Base-by-base conservation (phyloP, 2,113 vertebrate genomes). In the Gymnarchus niloticus region DNA sequence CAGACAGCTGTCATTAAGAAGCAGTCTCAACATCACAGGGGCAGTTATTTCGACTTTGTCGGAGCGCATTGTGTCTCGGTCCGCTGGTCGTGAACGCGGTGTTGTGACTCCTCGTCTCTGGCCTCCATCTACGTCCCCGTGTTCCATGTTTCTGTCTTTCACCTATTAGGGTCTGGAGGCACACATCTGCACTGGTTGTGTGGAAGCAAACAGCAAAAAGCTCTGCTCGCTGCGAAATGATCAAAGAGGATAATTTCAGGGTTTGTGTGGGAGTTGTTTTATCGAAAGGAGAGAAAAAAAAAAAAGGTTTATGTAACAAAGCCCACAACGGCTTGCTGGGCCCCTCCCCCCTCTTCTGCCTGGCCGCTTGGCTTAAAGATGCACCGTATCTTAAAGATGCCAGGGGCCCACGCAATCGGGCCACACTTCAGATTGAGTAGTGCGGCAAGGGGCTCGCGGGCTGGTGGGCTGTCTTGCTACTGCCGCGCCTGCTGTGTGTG, bases 321-420 rank as follows among this genome's bases (percentile, higher is more conserved):
- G 44, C 17, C 73, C 44, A 6, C 14, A 7, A 54, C 52, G 14
- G 52, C 14, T 54, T 14, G 6, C 52, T 54, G 52, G 6, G 52
- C 52, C 6, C 14, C 6, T n/a, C n/a, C n/a, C n/a, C 76, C 23
- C 76, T 12, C 44, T 41, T 48, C 46, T 48, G 37, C 73, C 73
- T 77, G 21, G 73, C 41, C 5, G 17, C 19, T 48, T 48, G 44
- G 41, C 76, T 48, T 78, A n/a, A n/a, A n/a, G 76, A 78, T 78
- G 44, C 41, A 48, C 2, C 1, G 6, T 21, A 9, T 41, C 76
- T 41, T 48, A 21, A 6, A 25, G 19, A 61, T 61, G 76, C 76
- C 56, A 7, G 51, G 57, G 85, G 82, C 89, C 85, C 83, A 87
- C 86, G 48, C 88, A 88, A 86, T 86, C 88, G 87, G 65, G 69